Evolutionary conservation across 2,113 vertebrate species (phyloP), one percentile per base, ranked within the genome.

Genomic region (Cyprinodon variegatus): DNA sequence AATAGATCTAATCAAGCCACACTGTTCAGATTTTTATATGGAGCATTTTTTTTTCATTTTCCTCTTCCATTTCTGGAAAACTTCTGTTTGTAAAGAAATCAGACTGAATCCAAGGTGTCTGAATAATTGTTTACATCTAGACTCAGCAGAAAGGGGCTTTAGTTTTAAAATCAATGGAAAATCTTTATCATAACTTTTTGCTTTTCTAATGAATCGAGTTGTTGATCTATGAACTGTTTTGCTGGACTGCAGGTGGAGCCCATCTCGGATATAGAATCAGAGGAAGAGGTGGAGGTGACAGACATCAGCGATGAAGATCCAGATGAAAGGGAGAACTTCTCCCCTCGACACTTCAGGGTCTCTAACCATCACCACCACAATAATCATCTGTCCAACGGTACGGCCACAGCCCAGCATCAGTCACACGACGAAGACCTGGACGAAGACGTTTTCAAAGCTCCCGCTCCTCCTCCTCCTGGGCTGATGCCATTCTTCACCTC

Each of bases 381-480:
- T 60, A 66, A 70, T 62, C 82, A 80, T 68, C 68, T 87, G 15
- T 81, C 74, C 41, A 91, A 88, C 22, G 90, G 90, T 79, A 77
- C 79, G 22, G 82, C 82, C 5, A 46, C 83, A 11, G 14, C 70
- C 78, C 81, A 82, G 11, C 78, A 85, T 68, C 86, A 76, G 0
- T 53, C 75, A 45, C 89, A 89, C 11, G 93, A 94, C 3, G 94
- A 96, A 0, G 96, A 97, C n/a, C 94, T 96, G 45, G 96, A 97
- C 0, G 96, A 96, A 83, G 96, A 97, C 2, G 96, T 97, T 74
- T 97, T 97, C 88, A 97, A 97, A 91, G 93, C 96, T 0, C 96
- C 96, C 0, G 95, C 95, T 0, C 95, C 90, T 0, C 94, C 94
- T 3, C 90, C 93, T 0, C 88, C 93, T 0, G 80, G 90, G 81